Conservation (phyloP, 2,888 invertebrate genomes). For the Pristionchus mayeri region DNA sequence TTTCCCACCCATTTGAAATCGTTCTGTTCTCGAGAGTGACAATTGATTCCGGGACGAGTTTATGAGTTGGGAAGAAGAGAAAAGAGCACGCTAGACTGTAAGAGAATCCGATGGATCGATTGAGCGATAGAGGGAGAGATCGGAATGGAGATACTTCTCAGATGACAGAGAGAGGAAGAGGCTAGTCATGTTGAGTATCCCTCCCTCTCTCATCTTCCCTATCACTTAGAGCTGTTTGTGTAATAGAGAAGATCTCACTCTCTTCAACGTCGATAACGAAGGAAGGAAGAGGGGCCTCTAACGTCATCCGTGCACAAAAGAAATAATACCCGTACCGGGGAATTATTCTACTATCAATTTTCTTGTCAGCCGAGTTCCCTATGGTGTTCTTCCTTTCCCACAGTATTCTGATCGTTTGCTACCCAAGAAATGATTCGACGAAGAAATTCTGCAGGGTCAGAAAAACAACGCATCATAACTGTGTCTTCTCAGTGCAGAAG, state of each 20-base stretch:
- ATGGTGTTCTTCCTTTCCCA: too few relatives aligned
- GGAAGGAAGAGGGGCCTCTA: too few relatives aligned
- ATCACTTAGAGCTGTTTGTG: constrained; percentile 39
- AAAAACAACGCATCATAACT: too few relatives aligned
- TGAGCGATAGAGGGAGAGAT: background rate
- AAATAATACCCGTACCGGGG: too few relatives aligned
- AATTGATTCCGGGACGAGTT: constrained; percentile 7
- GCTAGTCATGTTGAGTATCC: constrained; percentile 41
- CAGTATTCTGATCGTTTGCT: too few relatives aligned
- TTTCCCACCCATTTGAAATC: background rate
- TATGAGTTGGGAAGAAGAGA: background rate
- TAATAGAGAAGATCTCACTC: constrained; percentile 46
- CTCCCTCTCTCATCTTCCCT: constrained; percentile 37
- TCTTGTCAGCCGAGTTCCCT: too few relatives aligned
- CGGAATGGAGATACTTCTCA: constrained; percentile 42
- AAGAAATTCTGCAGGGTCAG: too few relatives aligned
- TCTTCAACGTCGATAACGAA: constrained; percentile 17
- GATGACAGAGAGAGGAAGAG: constrained; percentile 33
- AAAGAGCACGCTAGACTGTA: constrained; percentile 4
- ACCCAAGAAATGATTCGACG: too few relatives aligned
- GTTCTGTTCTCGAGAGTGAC: background rate
- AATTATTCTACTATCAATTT: too few relatives aligned
- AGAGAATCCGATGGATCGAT: constrained; percentile 25
- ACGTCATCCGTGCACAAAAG: too few relatives aligned
- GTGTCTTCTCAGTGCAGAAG: too few relatives aligned